Evolutionary conservation across 2,113 vertebrate genomes (phyloP).

Genomic region (Pachypanchax playfairii): DNA sequence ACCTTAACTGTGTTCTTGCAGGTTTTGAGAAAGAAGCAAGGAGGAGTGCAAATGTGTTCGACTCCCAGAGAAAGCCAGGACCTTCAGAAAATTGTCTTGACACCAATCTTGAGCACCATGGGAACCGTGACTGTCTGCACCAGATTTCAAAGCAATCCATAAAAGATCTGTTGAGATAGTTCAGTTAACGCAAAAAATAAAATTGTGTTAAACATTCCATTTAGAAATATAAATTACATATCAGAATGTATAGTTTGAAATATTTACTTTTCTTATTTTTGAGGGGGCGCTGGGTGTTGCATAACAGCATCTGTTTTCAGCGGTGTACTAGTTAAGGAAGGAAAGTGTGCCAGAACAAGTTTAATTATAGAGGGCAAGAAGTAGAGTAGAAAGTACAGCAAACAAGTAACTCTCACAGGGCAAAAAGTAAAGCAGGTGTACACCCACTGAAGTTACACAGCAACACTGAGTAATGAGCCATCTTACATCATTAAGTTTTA

Average conservation of each 20-base stretch:
- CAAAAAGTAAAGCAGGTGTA: slow-evolving; percentile 31
- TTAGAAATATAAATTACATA: background rate
- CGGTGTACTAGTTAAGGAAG: slow-evolving; percentile 44
- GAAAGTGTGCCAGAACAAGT: slow-evolving; percentile 53
- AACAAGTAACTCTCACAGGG: slow-evolving; percentile 59
- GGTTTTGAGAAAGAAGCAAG: background rate
- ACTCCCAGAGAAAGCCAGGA: background rate
- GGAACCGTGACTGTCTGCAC: background rate
- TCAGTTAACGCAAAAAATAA: background rate
- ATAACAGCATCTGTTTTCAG: slow-evolving; percentile 13
- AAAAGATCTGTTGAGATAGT: background rate
- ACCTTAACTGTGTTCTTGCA: background rate
- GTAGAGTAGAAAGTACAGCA: slow-evolving; percentile 71
- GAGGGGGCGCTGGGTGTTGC: background rate
- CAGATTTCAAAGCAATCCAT: background rate
- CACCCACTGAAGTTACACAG: slow-evolving; percentile 31
- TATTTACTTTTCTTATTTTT: background rate
- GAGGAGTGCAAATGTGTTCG: background rate
- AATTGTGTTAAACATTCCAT: background rate
- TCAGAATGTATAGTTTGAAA: no score
- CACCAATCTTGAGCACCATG: background rate
- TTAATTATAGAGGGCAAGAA: slow-evolving; percentile 60
- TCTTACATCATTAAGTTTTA: background rate
- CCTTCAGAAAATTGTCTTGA: background rate
- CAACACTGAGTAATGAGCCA: slow-evolving; percentile 30